A percentile compares a stretch with the other conserved stretches of the same genome.
phyloP scores from a whole-genome alignment of 2,797 vertebrate genomes.

The Rhabdophis nuchalis region DNA sequence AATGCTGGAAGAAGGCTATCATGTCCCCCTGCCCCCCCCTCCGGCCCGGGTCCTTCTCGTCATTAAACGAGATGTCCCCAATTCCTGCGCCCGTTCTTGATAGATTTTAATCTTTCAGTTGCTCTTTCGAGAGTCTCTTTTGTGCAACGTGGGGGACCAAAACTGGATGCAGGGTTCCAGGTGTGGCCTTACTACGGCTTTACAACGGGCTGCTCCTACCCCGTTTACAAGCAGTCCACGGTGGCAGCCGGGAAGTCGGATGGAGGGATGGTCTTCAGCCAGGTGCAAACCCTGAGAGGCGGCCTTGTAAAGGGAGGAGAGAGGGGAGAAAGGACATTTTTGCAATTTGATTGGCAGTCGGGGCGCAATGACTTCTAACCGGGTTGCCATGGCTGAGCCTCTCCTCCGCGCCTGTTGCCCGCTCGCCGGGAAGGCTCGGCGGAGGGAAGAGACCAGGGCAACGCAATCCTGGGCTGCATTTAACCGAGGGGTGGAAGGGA shows the following conservation, averaged over 20 bases:
- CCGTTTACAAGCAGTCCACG: neutral
- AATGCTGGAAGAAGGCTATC: too few relatives aligned
- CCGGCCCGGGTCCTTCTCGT: too few relatives aligned
- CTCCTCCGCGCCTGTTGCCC: neutral
- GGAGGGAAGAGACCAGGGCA: neutral
- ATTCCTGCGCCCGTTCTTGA: too few relatives aligned
- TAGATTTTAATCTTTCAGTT: too few relatives aligned
- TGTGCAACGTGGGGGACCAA: neutral
- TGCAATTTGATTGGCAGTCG: neutral
- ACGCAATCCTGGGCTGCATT: neutral
- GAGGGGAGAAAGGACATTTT: neutral
- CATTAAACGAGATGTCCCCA: too few relatives aligned
- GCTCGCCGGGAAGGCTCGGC: too few relatives aligned
- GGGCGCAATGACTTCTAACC: neutral
- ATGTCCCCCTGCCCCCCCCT: rapidly evolving
- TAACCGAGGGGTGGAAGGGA: neutral
- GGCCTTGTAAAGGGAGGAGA: neutral
- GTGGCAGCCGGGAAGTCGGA: neutral
- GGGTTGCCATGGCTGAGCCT: neutral
- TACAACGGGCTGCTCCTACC: neutral
- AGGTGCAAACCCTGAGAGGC: neutral
- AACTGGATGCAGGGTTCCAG: neutral
- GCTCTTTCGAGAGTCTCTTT: too few relatives aligned
- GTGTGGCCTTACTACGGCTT: neutral
- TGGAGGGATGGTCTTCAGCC: neutral